Percentiles rank a stretch among this genome's conserved stretches.
These are phyloP conservation scores for Junco hyemalis DNA, from an alignment of 2,113 vertebrate genomes.

Conservation along the genomic window DNA sequence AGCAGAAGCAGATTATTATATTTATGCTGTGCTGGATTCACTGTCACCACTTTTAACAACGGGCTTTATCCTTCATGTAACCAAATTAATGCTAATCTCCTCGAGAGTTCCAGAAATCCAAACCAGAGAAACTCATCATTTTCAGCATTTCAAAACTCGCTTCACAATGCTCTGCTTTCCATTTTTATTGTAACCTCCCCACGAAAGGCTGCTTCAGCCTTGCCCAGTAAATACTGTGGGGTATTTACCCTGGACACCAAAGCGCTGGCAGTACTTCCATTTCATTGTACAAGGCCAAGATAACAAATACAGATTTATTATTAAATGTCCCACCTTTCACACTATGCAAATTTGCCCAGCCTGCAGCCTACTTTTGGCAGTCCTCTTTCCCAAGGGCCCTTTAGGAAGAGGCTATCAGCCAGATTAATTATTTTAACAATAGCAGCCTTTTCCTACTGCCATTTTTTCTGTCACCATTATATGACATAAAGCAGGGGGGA, in stretches of 20 bases:
- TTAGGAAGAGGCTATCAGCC: slow-evolving; percentile 63
- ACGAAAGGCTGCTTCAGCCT: not conserved
- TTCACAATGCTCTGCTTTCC: not conserved
- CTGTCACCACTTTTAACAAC: not conserved
- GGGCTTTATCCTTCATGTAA: not conserved
- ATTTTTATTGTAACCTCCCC: not conserved
- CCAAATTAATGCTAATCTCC: slow-evolving; percentile 24
- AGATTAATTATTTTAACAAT: slow-evolving; percentile 70
- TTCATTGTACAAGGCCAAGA: slow-evolving; percentile 8
- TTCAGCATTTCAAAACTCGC: not conserved
- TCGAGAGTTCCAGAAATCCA: not conserved
- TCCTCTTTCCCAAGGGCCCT: slow-evolving; percentile 55
- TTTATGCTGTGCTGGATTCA: not conserved
- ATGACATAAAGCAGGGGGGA: slow-evolving; percentile 40
- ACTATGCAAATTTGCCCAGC: slow-evolving; percentile 49
- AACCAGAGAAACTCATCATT: not conserved
- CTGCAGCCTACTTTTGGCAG: slow-evolving; percentile 62
- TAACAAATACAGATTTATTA: slow-evolving; percentile 56
- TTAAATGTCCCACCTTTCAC: slow-evolving; percentile 51
- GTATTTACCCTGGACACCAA: not conserved
- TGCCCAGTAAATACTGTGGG: not conserved
- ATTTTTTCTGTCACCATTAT: slow-evolving; percentile 45
- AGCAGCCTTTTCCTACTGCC: slow-evolving; percentile 53
- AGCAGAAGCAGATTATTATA: not conserved
- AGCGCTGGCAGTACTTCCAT: not conserved